These are phyloP conservation scores for Oophaga pumilio DNA, from an alignment of 2,113 vertebrate genomes.

Conservation along the genomic window DNA sequence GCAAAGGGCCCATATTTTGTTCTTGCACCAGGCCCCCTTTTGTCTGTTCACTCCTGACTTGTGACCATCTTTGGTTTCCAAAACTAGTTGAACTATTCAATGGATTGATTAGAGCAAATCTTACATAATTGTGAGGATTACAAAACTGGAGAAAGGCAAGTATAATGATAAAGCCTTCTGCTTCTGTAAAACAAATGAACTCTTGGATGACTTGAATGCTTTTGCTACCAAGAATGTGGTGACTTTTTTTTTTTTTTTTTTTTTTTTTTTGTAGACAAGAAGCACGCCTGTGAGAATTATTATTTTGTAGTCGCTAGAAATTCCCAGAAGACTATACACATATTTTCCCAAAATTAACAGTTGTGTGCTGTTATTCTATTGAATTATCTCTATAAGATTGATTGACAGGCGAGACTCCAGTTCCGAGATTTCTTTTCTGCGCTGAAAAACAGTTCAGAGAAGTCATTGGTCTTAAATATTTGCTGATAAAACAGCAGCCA, in stretches of 20 bases:
- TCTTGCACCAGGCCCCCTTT: no score
- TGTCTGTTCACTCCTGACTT: no score
- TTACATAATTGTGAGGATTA: not conserved
- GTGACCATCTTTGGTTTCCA: not conserved
- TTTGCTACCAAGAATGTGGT: constrained; percentile 17
- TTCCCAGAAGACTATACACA: constrained; percentile 26
- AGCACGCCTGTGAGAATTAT: constrained; percentile 22
- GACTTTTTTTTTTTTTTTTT: constrained; percentile 15
- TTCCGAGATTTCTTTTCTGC: constrained; percentile 38
- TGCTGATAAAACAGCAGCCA: constrained; percentile 14
- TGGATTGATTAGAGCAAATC: not conserved
- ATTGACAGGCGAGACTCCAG: constrained; percentile 36
- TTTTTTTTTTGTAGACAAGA: not conserved
- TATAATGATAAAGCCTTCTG: not conserved
- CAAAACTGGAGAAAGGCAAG: not conserved
- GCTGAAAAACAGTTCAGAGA: constrained; percentile 7
- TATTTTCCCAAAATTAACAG: constrained; percentile 48
- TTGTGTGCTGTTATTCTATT: constrained; percentile 29
- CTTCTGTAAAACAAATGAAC: constrained; percentile 14
- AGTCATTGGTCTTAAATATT: not conserved
- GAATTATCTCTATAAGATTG: constrained; percentile 36
- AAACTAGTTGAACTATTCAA: not conserved
- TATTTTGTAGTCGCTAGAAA: constrained; percentile 30
- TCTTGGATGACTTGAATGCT: constrained; percentile 1
- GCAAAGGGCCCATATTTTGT: no score